phyloP scores from a whole-genome alignment of 2,888 invertebrate species.

The Eupithecia exiguata region DNA sequence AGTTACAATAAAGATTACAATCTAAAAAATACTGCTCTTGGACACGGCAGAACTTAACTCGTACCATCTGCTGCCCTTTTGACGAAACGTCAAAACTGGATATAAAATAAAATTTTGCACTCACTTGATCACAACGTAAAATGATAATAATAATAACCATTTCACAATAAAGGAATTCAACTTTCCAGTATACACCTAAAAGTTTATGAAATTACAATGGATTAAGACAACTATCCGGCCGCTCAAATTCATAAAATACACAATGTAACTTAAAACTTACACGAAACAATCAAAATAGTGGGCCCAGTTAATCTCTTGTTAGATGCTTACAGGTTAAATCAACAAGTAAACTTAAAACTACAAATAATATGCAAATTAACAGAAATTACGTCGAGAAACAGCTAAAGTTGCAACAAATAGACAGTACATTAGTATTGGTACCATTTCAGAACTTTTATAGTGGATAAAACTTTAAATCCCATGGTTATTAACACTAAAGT shows the following conservation, averaged over 20 bases:
- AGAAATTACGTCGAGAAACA: slow-evolving; percentile 21
- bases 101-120: slow-evolving; percentile 79
- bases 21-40: slow-evolving; percentile 83
- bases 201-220: slow-evolving; percentile 54
- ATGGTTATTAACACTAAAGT: no score
- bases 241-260: slow-evolving; percentile 21
- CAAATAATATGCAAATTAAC: slow-evolving; percentile 19
- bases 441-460: background rate
- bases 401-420: slow-evolving; percentile 1
- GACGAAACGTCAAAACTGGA: slow-evolving; percentile 72
- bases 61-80: slow-evolving; percentile 75
- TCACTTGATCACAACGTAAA: slow-evolving; percentile 83
- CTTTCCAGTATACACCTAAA: slow-evolving; percentile 58
- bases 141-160: slow-evolving; percentile 79
- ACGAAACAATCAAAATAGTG: slow-evolving; percentile 24
- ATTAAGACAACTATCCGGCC: slow-evolving; percentile 34
- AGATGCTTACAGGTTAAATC: slow-evolving; percentile 22
- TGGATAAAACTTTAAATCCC: background rate
- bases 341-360: slow-evolving; percentile 21
- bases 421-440: background rate
- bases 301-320: slow-evolving; percentile 35
- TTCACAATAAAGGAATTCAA: slow-evolving; percentile 80
- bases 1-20: slow-evolving; percentile 78
- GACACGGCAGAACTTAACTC: slow-evolving; percentile 77
- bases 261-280: slow-evolving; percentile 18